phyloP scores from a whole-genome alignment of 2,888 invertebrate species.

The Mesorhabditis belari region DNA sequence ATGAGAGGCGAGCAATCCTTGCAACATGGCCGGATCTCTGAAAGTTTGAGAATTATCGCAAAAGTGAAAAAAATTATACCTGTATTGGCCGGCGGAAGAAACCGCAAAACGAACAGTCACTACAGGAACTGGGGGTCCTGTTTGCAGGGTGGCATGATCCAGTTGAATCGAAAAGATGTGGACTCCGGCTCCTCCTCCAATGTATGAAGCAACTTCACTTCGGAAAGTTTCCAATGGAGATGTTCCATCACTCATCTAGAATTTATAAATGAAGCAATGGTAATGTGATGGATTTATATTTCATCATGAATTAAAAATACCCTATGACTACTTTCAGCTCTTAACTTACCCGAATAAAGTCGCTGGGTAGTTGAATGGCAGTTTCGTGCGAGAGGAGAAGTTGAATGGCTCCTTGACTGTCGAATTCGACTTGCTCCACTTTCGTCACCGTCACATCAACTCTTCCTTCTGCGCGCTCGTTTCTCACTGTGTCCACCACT shows the following conservation, averaged over 20 bases:
- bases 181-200: slow-evolving; percentile 65
- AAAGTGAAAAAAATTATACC: not conserved
- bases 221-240: slow-evolving; percentile 29
- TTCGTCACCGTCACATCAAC: slow-evolving; percentile 87
- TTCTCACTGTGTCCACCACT: slow-evolving; percentile 68
- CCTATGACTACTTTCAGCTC: no score
- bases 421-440: slow-evolving; percentile 87
- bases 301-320: not conserved
- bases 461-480: slow-evolving; percentile 91
- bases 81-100: slow-evolving; percentile 78
- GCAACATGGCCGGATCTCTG: slow-evolving; percentile 84
- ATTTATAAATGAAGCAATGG: not conserved
- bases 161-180: slow-evolving; percentile 85
- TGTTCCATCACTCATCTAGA: slow-evolving; percentile 20
- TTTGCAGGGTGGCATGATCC: slow-evolving; percentile 38
- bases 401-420: slow-evolving; percentile 61
- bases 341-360: slow-evolving; percentile 28
- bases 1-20: slow-evolving; percentile 76
- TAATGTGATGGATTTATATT: not conserved
- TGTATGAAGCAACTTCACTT: slow-evolving; percentile 70
- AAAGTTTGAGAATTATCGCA: not conserved
- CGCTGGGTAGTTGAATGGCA: slow-evolving; percentile 26
- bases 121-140: slow-evolving; percentile 25
- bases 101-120: slow-evolving; percentile 50
- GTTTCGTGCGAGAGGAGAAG: slow-evolving; percentile 34